Percentiles rank a stretch among this genome's conserved stretches.
Conservation (phyloP, 30 jellyfish, hydroid and myxozoan genomes). For the Chrysaora quinquecirrha region DNA sequence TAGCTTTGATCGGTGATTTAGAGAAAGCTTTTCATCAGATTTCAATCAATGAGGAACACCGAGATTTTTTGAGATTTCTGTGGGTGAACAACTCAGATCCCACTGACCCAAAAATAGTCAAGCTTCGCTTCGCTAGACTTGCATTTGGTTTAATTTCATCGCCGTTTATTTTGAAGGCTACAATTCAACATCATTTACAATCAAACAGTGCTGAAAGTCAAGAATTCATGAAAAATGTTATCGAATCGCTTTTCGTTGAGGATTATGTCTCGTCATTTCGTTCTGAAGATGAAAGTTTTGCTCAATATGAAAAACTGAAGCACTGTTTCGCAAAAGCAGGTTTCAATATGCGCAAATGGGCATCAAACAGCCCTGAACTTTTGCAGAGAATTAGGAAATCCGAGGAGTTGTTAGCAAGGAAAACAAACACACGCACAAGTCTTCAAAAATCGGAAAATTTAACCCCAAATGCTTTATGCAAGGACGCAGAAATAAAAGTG, state of each 20-base stretch:
- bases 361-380: constrained; percentile 3
- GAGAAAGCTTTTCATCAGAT: constrained; percentile 50
- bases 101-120: background rate
- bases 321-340: constrained; percentile 17
- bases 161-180: constrained; percentile 26
- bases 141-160: constrained; percentile 55
- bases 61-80: too few species aligned
- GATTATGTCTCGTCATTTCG: constrained; percentile 3
- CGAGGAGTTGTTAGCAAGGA: background rate
- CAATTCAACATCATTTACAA: constrained; percentile 21
- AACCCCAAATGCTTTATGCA: background rate
- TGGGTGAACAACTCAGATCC: too few species aligned
- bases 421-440: too few species aligned
- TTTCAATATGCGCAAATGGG: constrained; percentile 46
- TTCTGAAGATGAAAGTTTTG: constrained; percentile 18
- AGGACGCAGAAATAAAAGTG: constrained; percentile 6
- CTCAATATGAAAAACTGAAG: constrained; percentile 8
- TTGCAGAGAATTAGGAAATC: background rate
- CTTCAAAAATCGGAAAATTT: too few species aligned
- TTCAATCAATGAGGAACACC: too few species aligned
- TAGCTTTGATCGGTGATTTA: constrained; percentile 35
- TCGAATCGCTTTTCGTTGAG: constrained; percentile 30
- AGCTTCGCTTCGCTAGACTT: constrained; percentile 26
- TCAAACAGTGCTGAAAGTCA: constrained; percentile 8
- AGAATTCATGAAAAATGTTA: constrained; percentile 18